Base-by-base conservation (phyloP, 1,140 invertebrate genomes). In the Magallana angulata region DNA sequence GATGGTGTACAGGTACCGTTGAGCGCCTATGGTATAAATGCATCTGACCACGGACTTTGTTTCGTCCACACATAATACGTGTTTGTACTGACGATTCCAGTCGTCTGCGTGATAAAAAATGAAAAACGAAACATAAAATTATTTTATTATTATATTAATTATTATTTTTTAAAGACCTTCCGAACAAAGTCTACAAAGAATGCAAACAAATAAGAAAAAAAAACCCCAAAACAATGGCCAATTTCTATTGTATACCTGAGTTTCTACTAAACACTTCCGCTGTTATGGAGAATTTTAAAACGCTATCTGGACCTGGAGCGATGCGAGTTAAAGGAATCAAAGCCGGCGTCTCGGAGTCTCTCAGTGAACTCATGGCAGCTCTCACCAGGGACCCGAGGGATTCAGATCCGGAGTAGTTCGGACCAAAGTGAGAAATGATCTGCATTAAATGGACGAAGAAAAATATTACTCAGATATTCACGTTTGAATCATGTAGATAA, bases 301-400 rank as follows among this genome's bases (percentile, higher is more conserved):
- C 64, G 11, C 89, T 89, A 11, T 87, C 89, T 71, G 90, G 92
- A 76, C 64, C 62, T 2, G 85, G 82, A 84, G 91, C 80, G 82
- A 90, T 91, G 14, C 81, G 85, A 48, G 62, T 57, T 14, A n/a
- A 14, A 0, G 92, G 92, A 36, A 89, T 24, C 5, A 92, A 84
- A 24, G 91, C 30, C 12, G 91, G 88, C 8, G 60, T 68, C 57
- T 68, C 24, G 48, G 30, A 30, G n/a, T 85, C 71, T 6, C 83
- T 57, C 68, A 89, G 88, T 89, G 88, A 92, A 18, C 68, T 59
- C 36, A 80, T 30, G 36, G 89, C 89, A 11, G 87, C 87, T 12
- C 68, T 18, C 57, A 92, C 89, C 56, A 92, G 76, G 6, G 84
- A 89, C 86, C 84, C 57, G 48, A 92, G 16, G 30, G 81, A 68